Evolutionary conservation across 2,888 invertebrate genomes (phyloP), one percentile per base, ranked within the genome.

Genomic region (Melieria crassipennis): DNA sequence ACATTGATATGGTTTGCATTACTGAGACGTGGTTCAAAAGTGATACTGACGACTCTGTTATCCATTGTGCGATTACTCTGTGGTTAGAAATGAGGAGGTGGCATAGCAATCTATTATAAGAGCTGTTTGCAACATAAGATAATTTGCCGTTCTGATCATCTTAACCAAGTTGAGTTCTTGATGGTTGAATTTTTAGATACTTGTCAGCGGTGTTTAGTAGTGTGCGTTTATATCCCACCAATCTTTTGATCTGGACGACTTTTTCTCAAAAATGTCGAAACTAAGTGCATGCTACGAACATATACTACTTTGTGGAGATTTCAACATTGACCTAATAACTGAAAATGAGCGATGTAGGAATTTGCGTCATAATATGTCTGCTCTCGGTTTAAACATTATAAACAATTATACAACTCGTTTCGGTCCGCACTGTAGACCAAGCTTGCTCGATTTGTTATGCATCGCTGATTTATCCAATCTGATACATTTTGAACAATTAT

Each of bases 201-300:
- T 52, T 52, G 9, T 52, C 52, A 52, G 52, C 10, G 52, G 52
- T 52, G 52, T 52, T 52, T 52, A 52, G 52, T 52, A 52, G 52
- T 52, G 13, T 52, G 52, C 7, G 52, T 52, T 10, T 52, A 52
- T 13, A 52, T 13, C 52, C 13, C 10, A 7, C 7, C 4, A 52
- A 7, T 52, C 52, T 52, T 52, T 52, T 52, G 52, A 52, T 52
- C 4, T 52, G 13, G 5, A 10, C 52, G 13, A 52, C 13, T 52
- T 52, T 10, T 52, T 52, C 13, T 6, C 52, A 52, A 52, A 52
- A 52, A 52, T 52, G 52, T 52, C 7, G 52, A 13, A 52, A 52
- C 13, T n/a, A n/a, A 7, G 52, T 7, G 7, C 5, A n/a, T 10
- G 4, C 52, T 52, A 52, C 13, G 52, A 52, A 7, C 52, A 52